Percentiles rank a stretch among this genome's conserved stretches.
phyloP scores from a whole-genome alignment of 2,797 vertebrate genomes.

The Natrix natrix region DNA sequence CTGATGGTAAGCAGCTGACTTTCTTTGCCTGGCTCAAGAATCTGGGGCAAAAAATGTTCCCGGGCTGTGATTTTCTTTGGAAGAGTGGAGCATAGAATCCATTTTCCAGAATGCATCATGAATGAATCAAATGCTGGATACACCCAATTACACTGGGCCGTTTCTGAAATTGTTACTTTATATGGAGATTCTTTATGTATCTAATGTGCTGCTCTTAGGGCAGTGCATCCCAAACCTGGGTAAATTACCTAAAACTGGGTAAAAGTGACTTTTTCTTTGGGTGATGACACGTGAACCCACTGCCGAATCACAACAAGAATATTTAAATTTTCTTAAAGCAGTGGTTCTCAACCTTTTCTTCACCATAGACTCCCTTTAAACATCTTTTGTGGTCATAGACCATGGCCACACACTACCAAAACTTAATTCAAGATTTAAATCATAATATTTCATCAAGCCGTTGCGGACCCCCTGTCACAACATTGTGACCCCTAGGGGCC shows the following conservation, averaged over 20 bases:
- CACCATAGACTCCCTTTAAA: not conserved
- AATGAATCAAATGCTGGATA: not conserved
- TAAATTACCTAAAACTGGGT: not conserved
- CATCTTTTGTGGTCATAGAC: not conserved
- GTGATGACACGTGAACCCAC: not conserved
- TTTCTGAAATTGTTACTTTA: not conserved
- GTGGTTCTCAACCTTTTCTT: not conserved
- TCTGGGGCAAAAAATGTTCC: not conserved
- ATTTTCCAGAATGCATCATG: not conserved
- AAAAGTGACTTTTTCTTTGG: not conserved
- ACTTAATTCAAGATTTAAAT: not conserved
- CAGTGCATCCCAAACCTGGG: not conserved
- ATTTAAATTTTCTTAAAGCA: not conserved
- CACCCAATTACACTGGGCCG: not conserved
- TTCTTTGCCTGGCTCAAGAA: not conserved
- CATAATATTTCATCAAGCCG: not conserved
- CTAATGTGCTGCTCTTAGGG: not conserved
- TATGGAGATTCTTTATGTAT: not conserved
- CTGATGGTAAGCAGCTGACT: conserved; percentile 78
- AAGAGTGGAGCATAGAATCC: not conserved
- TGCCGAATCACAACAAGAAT: not conserved
- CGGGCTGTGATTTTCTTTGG: not conserved
- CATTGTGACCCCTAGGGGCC: not conserved
- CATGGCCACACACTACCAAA: not conserved
- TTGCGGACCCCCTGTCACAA: not conserved